Percentiles rank a stretch among this genome's conserved stretches.
Conservation (phyloP, 2,888 invertebrate species). For the Melangyna quadrimaculata region DNA sequence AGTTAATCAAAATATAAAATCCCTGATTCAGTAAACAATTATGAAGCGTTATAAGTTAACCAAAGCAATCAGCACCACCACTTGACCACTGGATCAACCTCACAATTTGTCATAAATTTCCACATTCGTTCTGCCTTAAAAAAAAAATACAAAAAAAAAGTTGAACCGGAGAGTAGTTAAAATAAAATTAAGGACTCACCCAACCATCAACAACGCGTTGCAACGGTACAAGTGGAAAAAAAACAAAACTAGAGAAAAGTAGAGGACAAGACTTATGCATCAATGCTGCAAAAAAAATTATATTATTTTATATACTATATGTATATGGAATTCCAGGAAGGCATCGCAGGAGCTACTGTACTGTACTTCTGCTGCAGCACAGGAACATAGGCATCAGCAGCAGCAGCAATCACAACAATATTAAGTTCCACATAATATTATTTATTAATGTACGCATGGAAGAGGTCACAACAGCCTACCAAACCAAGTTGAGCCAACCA, state of each 20-base stretch:
- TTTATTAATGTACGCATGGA: constrained; percentile 69
- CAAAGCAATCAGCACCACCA: constrained; percentile 46
- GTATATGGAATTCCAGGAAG: constrained; percentile 24
- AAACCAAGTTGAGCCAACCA: constrained; percentile 41
- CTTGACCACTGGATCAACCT: constrained; percentile 55
- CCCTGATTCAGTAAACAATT: constrained; percentile 21
- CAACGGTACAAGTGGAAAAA: constrained; percentile 48
- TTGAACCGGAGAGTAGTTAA: constrained; percentile 23
- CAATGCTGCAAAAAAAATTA: constrained; percentile 39
- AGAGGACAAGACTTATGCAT: constrained; percentile 64
- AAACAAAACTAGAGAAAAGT: constrained; percentile 41
- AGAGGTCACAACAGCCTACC: constrained; percentile 66
- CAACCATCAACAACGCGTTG: constrained; percentile 62
- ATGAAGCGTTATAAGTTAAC: constrained; percentile 7
- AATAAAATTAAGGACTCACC: constrained; percentile 65
- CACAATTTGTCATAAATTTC: constrained; percentile 58
- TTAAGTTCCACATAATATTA: constrained; percentile 71
- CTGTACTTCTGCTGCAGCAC: constrained; percentile 9
- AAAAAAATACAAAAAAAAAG: constrained; percentile 12
- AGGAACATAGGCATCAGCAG: constrained; percentile 17
- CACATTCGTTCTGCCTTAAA: constrained; percentile 32
- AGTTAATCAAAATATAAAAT: neutral
- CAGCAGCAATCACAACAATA: constrained; percentile 67
- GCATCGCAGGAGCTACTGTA: neutral
- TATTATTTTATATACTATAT: neutral